phyloP scores from a whole-genome alignment of 1,140 invertebrate genomes.

The Potamilus streckersoni region DNA sequence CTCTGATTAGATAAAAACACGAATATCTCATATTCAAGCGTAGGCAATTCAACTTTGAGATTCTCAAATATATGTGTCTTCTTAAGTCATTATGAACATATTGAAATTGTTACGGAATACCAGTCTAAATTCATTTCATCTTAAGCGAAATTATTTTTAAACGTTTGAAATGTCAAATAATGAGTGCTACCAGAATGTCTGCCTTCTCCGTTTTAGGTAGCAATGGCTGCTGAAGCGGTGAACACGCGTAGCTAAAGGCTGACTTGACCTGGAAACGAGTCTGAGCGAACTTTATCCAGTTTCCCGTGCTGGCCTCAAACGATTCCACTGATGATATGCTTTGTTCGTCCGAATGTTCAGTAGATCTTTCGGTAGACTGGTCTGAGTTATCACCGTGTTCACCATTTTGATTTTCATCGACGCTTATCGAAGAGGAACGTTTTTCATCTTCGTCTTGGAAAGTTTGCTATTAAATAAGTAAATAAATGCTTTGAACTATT shows the following conservation, averaged over 20 bases:
- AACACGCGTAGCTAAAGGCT: conserved; percentile 46
- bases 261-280: conserved; percentile 44
- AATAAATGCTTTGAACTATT: not conserved
- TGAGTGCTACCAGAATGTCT: conserved; percentile 45
- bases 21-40: not conserved
- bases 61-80: too few relatives aligned
- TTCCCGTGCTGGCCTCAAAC: conserved; percentile 12
- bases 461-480: conserved; percentile 13
- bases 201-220: conserved; percentile 46
- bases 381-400: conserved; percentile 9
- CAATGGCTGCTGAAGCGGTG: conserved; percentile 44
- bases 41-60: not conserved
- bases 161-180: not conserved
- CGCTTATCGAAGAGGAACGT: conserved; percentile 3
- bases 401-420: conserved; percentile 6
- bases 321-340: not conserved
- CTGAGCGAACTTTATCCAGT: conserved; percentile 48
- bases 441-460: conserved; percentile 19
- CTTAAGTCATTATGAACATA: not conserved
- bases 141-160: not conserved
- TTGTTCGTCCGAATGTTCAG: conserved; percentile 11
- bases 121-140: not conserved
- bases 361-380: conserved; percentile 21
- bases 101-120: not conserved
- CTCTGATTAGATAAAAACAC: not conserved